A percentile compares a stretch with the other conserved stretches of the same genome.
phyloP scores from a whole-genome alignment of 2,888 invertebrate species.

The Leptarthrus brevirostris region DNA sequence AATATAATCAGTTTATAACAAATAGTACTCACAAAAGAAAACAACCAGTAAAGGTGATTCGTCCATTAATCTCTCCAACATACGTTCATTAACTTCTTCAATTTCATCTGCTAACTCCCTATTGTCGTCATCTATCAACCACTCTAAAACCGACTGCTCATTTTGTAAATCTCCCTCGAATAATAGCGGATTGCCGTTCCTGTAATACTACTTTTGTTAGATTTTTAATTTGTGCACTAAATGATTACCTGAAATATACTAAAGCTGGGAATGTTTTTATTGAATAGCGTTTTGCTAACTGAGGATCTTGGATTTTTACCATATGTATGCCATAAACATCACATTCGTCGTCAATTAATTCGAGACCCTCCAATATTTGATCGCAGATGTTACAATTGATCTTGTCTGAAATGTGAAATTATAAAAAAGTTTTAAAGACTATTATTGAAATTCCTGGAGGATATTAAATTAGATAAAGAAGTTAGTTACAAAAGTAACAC shows the following conservation, averaged over 20 bases:
- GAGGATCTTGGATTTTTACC: slow-evolving; percentile 92
- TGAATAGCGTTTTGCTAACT: slow-evolving; percentile 90
- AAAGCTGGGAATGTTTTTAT: slow-evolving; percentile 94
- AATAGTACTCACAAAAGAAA: slow-evolving; percentile 88
- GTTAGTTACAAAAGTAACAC: too few relatives aligned
- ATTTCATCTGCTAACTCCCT: slow-evolving; percentile 93
- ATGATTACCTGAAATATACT: slow-evolving; percentile 82
- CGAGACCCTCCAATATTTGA: slow-evolving; percentile 86
- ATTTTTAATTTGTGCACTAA: slow-evolving; percentile 1
- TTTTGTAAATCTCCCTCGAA: slow-evolving; percentile 94
- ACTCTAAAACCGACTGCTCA: slow-evolving; percentile 90
- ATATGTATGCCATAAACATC: slow-evolving; percentile 93
- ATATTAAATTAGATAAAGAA: slow-evolving; percentile 9
- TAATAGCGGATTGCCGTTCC: slow-evolving; percentile 88
- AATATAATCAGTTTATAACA: too few relatives aligned
- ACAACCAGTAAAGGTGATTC: slow-evolving; percentile 90
- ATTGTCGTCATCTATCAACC: slow-evolving; percentile 93
- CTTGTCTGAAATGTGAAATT: slow-evolving; percentile 74
- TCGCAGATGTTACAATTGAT: slow-evolving; percentile 93
- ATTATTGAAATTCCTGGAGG: not conserved
- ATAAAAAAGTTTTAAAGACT: not conserved
- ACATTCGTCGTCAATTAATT: slow-evolving; percentile 90
- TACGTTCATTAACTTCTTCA: slow-evolving; percentile 89
- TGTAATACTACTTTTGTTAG: slow-evolving; percentile 60
- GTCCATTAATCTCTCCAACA: slow-evolving; percentile 85